These are phyloP conservation scores for Chaitophorus viminalis DNA, from an alignment of 2,888 invertebrate species.

Conservation along the genomic window DNA sequence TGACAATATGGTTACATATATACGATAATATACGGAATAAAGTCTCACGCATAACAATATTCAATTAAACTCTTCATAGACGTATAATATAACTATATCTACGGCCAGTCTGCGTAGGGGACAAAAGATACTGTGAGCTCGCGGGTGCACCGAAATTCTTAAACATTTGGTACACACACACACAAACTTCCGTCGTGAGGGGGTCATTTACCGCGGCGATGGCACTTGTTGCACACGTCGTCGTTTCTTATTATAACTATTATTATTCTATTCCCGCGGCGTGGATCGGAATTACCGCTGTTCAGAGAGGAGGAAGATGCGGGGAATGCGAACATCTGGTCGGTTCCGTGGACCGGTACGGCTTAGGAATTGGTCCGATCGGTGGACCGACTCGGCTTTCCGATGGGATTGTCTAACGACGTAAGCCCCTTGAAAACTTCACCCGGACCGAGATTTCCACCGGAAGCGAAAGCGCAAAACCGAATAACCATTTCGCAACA, in stretches of 20 bases:
- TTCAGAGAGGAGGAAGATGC: not conserved
- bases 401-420: not conserved
- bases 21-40: too few species aligned
- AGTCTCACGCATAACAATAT: too few species aligned
- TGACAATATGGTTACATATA: too few species aligned
- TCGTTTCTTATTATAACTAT: not conserved
- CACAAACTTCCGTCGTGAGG: not conserved
- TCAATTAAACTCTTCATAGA: too few species aligned
- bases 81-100: too few species aligned
- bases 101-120: too few species aligned
- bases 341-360: not conserved
- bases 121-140: too few species aligned
- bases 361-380: not conserved
- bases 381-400: not conserved
- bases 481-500: not conserved
- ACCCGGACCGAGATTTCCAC: not conserved
- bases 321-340: not conserved
- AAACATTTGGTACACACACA: not conserved
- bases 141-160: not conserved
- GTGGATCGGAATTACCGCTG: not conserved
- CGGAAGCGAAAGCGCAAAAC: not conserved
- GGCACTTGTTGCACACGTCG: constrained; percentile 23
- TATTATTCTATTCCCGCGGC: not conserved
- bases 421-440: not conserved
- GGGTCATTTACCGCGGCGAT: not conserved